Conservation (phyloP, 2,888 invertebrate genomes). For the Acrocera orbiculus region DNA sequence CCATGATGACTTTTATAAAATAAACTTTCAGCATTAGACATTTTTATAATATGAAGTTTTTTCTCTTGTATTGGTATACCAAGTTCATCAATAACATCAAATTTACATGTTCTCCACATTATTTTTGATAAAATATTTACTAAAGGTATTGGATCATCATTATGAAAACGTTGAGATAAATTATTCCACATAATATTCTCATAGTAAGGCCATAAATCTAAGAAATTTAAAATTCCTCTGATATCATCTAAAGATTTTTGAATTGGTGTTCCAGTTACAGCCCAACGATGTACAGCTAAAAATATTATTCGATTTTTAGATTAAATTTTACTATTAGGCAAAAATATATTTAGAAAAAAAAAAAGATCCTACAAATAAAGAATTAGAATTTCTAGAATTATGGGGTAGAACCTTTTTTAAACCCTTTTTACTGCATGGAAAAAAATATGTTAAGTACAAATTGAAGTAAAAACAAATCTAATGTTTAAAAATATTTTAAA, state of each 20-base stretch:
- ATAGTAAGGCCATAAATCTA: conserved; percentile 24
- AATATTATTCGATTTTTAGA: background rate
- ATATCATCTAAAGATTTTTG: conserved; percentile 39
- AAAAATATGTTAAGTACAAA: too few species aligned
- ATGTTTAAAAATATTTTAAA: too few species aligned
- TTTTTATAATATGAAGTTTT: conserved; percentile 38
- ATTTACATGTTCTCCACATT: conserved; percentile 54
- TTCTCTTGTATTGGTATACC: conserved; percentile 45
- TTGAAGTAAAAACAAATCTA: too few species aligned
- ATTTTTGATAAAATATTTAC: conserved; percentile 35
- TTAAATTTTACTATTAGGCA: background rate
- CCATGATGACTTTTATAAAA: conserved; percentile 48
- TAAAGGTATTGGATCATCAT: conserved; percentile 18
- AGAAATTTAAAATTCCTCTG: conserved; percentile 24
- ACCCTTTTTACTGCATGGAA: too few species aligned
- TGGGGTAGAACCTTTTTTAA: background rate
- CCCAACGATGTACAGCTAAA: conserved; percentile 48
- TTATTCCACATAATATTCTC: conserved; percentile 18
- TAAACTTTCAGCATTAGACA: conserved; percentile 55
- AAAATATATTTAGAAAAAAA: too few species aligned
- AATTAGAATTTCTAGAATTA: background rate
- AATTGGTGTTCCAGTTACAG: conserved; percentile 56
- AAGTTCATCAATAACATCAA: conserved; percentile 46
- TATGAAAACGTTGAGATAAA: conserved; percentile 10
- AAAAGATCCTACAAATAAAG: background rate